Percentiles rank a stretch among this genome's conserved stretches.
Evolutionary conservation across 2,113 vertebrate genomes (phyloP).

Genomic region (Silurus asotus): DNA sequence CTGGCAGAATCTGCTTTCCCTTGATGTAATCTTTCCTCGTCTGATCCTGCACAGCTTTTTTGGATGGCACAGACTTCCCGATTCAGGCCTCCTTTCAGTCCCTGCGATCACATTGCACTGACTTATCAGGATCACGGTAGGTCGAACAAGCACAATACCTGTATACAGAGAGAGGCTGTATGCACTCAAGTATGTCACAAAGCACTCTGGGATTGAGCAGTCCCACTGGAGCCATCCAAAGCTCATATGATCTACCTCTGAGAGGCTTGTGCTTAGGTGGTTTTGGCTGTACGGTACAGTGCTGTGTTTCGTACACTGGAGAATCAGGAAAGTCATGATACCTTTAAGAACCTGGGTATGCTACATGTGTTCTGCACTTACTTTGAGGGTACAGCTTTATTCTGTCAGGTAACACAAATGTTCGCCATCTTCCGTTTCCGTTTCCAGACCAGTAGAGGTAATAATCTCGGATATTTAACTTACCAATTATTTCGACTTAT

Average conservation of each 20-base stretch:
- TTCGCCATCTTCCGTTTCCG: not conserved
- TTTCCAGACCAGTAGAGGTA: not conserved
- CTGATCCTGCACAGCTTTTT: conserved; percentile 2
- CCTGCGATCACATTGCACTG: conserved; percentile 37
- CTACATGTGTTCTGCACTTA: not conserved
- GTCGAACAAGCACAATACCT: conserved; percentile 48
- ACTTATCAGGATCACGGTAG: conserved; percentile 33
- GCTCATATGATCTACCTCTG: not conserved
- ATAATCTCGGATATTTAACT: not conserved
- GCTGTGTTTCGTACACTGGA: not conserved
- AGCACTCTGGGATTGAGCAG: conserved; percentile 26
- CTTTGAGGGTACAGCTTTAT: not conserved
- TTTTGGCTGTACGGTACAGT: not conserved
- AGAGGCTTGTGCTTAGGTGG: not conserved
- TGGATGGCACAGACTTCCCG: conserved; percentile 17
- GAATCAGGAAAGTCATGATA: not conserved
- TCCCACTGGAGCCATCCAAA: conserved; percentile 9
- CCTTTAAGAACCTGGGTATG: not conserved
- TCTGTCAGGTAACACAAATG: not conserved
- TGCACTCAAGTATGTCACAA: conserved; percentile 42
- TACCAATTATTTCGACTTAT: not conserved
- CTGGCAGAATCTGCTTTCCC: conserved; percentile 11
- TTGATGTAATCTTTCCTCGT: conserved; percentile 34
- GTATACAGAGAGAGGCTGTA: conserved; percentile 45
- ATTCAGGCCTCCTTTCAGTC: conserved; percentile 5